Base-by-base conservation (phyloP, 2,888 invertebrate species). In the Chydorus sphaericus region DNA sequence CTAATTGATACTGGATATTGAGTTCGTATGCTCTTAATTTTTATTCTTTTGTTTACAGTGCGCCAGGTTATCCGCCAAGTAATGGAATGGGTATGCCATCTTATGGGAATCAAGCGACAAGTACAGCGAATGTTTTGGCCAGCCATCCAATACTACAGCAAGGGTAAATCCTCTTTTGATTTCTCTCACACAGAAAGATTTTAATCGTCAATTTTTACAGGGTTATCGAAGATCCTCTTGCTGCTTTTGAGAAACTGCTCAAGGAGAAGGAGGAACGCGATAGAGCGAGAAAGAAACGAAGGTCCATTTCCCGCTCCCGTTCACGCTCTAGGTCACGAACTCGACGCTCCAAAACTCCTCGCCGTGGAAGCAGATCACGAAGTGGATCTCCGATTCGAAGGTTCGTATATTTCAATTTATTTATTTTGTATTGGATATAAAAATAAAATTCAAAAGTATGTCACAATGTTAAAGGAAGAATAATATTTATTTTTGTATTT, bases 171-270 rank as follows among this genome's bases (percentile, higher is more conserved):
- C 8, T 20, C 10, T 3, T 11, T 29, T 37, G 18, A 11, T 51
- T 23, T 33, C 51, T 53, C 16, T 57, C 54, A 26, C 52, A 55
- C 31, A 28, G 28, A 36, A 33, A 2, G n/a, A 31, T 2, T 52
- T 54, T 14, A 7, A 58, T 8, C 7, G 16, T 18, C 8, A 44
- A 44, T 11, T 48, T 48, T 23, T 16, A 52, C 69, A 84, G 86
- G 62, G 77, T 80, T 58, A 84, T 83, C 62, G 87, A 86, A 65
- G 89, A 90, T 71, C 87, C 89, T 4, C 70, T 89, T 63, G 87
- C 87, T 68, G 87, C 86, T 54, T 90, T 90, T 69, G 84, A 89
- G 69, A 77, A 87, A 61, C 84, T 89, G 75, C 77, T 90, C 65
- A 77, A 85, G 61, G 88, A 89, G 69, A 89, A 89, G 69, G 85